Conservation (phyloP, 2,113 vertebrate species). For the Pseudorhombus dupliciocellatus region DNA sequence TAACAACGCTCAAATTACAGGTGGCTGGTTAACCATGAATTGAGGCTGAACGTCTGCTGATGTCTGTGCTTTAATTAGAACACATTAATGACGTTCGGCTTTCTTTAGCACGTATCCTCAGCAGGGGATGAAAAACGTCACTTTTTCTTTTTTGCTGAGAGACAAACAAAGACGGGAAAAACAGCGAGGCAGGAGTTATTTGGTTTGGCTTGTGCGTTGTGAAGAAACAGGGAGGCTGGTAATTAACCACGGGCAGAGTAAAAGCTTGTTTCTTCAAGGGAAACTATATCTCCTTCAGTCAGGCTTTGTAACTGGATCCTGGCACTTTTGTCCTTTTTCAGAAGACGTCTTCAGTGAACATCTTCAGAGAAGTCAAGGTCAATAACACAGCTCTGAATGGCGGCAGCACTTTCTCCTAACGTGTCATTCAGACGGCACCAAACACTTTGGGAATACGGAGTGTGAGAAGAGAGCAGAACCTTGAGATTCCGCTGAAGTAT, state of each 20-base stretch:
- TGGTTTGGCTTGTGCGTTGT: conserved; percentile 17
- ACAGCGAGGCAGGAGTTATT: conserved; percentile 16
- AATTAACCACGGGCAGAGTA: conserved; percentile 21
- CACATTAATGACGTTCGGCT: conserved; percentile 53
- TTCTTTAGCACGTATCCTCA: conserved; percentile 48
- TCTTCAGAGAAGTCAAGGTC: conserved; percentile 39
- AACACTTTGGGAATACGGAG: background rate
- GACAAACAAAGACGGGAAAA: conserved; percentile 14
- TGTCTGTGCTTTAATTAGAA: conserved; percentile 71
- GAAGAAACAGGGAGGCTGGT: background rate
- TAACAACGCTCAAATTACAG: conserved; percentile 67
- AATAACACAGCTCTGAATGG: conserved; percentile 3
- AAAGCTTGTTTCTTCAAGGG: conserved; percentile 20
- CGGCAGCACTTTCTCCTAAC: background rate
- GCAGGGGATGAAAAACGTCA: conserved; percentile 15
- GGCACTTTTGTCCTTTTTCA: conserved; percentile 5
- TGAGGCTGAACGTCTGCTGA: conserved; percentile 57
- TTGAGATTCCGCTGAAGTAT: background rate
- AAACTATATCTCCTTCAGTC: conserved; percentile 8
- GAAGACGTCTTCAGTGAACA: background rate
- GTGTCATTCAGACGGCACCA: background rate
- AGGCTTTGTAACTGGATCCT: conserved; percentile 22
- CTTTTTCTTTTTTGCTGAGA: conserved; percentile 7
- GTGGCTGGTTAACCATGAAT: conserved; percentile 57
- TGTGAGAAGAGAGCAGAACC: background rate